Evolutionary conservation across 2,888 invertebrate species (phyloP).

Genomic region (Sphinx pinastri): DNA sequence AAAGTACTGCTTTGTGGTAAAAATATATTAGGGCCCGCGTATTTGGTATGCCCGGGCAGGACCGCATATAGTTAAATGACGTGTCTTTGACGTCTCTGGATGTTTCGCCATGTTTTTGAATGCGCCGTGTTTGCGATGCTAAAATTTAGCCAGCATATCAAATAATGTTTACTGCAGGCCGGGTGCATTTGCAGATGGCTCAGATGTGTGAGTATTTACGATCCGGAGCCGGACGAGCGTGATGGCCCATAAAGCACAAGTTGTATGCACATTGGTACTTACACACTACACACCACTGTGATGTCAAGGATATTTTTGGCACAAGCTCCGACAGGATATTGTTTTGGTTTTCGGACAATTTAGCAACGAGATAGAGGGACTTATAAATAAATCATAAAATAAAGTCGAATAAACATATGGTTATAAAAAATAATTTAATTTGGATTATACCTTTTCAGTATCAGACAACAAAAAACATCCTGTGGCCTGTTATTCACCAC

Average conservation of each 20-base stretch:
- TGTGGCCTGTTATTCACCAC: too few species aligned
- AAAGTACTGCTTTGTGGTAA: slow-evolving; percentile 34
- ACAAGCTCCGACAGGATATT: slow-evolving; percentile 56
- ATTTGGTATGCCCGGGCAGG: slow-evolving; percentile 52
- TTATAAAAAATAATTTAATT: too few species aligned
- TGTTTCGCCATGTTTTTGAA: slow-evolving; percentile 44
- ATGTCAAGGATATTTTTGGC: slow-evolving; percentile 78
- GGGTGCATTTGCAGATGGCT: slow-evolving; percentile 62
- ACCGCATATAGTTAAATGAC: slow-evolving; percentile 41
- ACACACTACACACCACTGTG: slow-evolving; percentile 50
- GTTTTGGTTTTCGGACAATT: slow-evolving; percentile 26
- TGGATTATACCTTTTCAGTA: too few species aligned
- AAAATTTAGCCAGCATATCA: slow-evolving; percentile 37
- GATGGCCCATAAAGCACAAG: slow-evolving; percentile 75
- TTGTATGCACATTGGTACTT: slow-evolving; percentile 47
- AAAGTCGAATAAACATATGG: too few species aligned
- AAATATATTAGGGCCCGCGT: slow-evolving; percentile 51
- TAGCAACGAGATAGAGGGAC: not conserved
- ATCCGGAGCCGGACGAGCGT: slow-evolving; percentile 66
- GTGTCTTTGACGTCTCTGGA: slow-evolving; percentile 47
- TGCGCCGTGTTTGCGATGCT: not conserved
- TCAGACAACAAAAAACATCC: too few species aligned
- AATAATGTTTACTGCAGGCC: slow-evolving; percentile 40
- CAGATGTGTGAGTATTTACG: slow-evolving; percentile 61
- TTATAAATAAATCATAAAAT: not conserved